These are phyloP conservation scores for Malthinus flaveolus DNA, from an alignment of 2,888 invertebrate genomes.

Conservation along the genomic window DNA sequence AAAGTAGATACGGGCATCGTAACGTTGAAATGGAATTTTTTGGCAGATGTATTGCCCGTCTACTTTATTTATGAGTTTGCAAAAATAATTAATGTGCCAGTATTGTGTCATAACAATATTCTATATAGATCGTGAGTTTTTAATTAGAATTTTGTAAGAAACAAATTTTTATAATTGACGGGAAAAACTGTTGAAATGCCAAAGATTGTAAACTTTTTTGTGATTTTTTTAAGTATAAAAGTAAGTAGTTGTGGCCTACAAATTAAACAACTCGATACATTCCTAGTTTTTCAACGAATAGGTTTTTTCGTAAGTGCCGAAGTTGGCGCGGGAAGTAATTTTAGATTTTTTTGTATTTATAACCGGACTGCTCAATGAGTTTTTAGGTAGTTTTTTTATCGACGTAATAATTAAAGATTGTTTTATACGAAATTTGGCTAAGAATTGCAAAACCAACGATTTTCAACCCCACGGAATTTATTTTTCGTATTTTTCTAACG, in stretches of 20 bases:
- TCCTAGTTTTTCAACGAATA: conserved; percentile 1
- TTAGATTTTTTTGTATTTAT: too few relatives aligned
- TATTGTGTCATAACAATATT: conserved; percentile 22
- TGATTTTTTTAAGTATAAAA: conserved; percentile 6
- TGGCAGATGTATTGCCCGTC: neutral
- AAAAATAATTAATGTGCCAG: conserved; percentile 27
- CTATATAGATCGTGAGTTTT: conserved; percentile 9
- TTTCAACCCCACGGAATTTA: neutral
- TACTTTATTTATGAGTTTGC: conserved; percentile 11
- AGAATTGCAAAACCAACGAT: too few relatives aligned
- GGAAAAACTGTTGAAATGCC: conserved; percentile 9
- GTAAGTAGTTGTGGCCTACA: neutral
- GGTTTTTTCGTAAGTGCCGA: neutral
- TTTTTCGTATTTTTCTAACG: neutral
- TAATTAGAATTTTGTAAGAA: neutral
- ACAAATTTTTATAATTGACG: conserved; percentile 4
- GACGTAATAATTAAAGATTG: too few relatives aligned
- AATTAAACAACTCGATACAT: neutral
- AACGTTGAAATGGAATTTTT: too few relatives aligned
- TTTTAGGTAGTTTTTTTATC: too few relatives aligned
- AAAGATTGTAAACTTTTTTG: conserved; percentile 12
- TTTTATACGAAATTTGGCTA: too few relatives aligned
- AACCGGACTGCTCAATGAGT: too few relatives aligned
- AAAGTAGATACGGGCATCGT: conserved; percentile 1
- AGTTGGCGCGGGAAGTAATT: too few relatives aligned